A percentile compares a stretch with the other conserved stretches of the same genome.
Conservation (phyloP, 92 coral and sea anemone genomes). For the Pocillopora meandrina region DNA sequence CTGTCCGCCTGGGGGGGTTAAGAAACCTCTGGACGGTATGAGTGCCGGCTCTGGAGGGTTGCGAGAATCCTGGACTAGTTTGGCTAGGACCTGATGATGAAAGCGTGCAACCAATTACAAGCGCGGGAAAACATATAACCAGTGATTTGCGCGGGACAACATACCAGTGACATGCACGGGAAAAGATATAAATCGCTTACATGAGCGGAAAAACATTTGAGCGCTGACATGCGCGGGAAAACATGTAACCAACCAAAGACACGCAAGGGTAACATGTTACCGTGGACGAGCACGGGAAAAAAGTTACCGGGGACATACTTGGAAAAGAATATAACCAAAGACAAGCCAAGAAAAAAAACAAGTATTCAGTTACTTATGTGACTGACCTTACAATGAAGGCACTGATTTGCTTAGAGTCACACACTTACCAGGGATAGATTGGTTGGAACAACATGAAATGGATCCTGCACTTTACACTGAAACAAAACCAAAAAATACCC, state of each 20-base stretch:
- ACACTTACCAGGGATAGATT: slow-evolving; percentile 36
- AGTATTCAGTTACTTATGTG: not conserved
- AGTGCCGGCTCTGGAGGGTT: slow-evolving; percentile 70
- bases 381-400: too few relatives aligned
- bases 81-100: slow-evolving; percentile 41
- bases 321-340: not conserved
- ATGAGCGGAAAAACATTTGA: not conserved
- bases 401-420: too few relatives aligned
- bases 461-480: slow-evolving; percentile 37
- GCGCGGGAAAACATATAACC: not conserved
- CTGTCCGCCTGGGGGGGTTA: slow-evolving; percentile 91
- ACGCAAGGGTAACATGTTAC: too few relatives aligned
- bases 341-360: not conserved
- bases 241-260: not conserved
- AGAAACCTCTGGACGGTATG: slow-evolving; percentile 81
- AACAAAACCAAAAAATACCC: not conserved
- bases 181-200: not conserved
- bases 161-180: not conserved
- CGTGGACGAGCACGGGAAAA: too few relatives aligned
- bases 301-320: not conserved
- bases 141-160: not conserved
- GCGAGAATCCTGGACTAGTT: slow-evolving; percentile 65
- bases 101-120: not conserved
- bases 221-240: not conserved
- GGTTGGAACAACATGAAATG: slow-evolving; percentile 2